These are phyloP conservation scores for Dasyornis broadbenti DNA, from an alignment of 2,113 vertebrate genomes.

Conservation along the genomic window DNA sequence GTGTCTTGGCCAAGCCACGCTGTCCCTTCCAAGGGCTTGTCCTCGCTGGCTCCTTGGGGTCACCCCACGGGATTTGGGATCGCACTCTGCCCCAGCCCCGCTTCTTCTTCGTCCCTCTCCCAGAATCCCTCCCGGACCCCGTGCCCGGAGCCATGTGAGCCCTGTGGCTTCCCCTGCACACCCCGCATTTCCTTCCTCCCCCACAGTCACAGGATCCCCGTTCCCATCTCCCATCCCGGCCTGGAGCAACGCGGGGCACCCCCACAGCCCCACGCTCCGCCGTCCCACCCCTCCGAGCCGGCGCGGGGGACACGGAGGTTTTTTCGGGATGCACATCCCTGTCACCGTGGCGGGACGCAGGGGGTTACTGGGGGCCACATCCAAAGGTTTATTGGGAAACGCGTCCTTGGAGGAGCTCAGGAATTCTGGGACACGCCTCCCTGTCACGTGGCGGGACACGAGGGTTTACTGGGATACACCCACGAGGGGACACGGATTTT, in stretches of 20 bases:
- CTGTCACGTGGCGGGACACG: rapidly evolving
- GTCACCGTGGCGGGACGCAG: background rate
- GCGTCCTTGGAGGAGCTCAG: too few relatives aligned
- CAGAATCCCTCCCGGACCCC: background rate
- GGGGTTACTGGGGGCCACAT: background rate
- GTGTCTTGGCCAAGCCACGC: background rate
- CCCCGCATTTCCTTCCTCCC: background rate
- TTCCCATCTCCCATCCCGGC: background rate
- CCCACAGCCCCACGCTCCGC: background rate
- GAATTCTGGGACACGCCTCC: too few relatives aligned
- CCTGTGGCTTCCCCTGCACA: background rate
- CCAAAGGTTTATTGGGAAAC: too few relatives aligned
- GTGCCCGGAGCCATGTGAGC: background rate
- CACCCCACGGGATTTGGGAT: background rate
- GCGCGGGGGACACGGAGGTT: background rate
- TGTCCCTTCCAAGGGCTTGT: background rate
- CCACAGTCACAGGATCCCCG: background rate
- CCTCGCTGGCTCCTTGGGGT: too few relatives aligned
- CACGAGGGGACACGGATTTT: background rate
- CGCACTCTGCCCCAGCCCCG: rapidly evolving
- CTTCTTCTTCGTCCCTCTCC: background rate
- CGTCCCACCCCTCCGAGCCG: background rate
- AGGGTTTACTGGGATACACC: background rate
- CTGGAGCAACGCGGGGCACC: background rate
- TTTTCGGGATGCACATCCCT: background rate